Evolutionary conservation across 2,797 vertebrate genomes (phyloP).

Genomic region (Lepilemur septentrionalis): DNA sequence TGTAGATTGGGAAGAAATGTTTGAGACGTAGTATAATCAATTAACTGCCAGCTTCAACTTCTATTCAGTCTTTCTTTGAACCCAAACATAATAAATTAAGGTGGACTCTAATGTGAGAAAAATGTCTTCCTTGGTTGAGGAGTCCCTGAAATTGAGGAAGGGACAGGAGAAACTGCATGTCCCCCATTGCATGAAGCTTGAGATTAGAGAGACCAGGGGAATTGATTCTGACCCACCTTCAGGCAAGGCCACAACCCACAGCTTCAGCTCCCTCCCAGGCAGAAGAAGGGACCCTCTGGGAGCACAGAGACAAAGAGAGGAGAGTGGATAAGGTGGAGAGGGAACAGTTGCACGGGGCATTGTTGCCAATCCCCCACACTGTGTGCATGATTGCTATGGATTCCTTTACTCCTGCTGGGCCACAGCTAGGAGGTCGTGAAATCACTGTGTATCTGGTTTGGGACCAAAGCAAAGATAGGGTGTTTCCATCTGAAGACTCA

Average conservation of each 20-base stretch:
- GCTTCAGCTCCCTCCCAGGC: background rate
- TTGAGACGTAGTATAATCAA: background rate
- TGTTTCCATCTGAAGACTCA: background rate
- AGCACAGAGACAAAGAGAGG: background rate
- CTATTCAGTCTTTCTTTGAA: background rate
- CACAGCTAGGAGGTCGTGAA: background rate
- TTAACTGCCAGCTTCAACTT: background rate
- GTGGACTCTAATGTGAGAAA: background rate
- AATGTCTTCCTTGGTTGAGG: background rate
- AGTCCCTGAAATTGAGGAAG: background rate
- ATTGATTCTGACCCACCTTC: background rate
- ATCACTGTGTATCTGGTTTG: background rate
- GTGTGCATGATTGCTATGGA: rapidly evolving
- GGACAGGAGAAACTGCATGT: background rate
- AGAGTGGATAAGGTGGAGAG: no score
- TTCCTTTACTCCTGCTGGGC: background rate
- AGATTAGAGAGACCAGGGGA: background rate
- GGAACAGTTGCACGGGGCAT: rapidly evolving
- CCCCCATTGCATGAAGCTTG: background rate
- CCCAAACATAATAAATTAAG: background rate
- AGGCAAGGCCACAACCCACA: background rate
- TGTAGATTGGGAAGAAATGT: background rate
- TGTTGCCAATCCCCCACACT: background rate
- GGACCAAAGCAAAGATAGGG: background rate
- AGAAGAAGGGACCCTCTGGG: background rate